phyloP scores from a whole-genome alignment of 2,888 invertebrate species.

The Lithophane ornitopus region DNA sequence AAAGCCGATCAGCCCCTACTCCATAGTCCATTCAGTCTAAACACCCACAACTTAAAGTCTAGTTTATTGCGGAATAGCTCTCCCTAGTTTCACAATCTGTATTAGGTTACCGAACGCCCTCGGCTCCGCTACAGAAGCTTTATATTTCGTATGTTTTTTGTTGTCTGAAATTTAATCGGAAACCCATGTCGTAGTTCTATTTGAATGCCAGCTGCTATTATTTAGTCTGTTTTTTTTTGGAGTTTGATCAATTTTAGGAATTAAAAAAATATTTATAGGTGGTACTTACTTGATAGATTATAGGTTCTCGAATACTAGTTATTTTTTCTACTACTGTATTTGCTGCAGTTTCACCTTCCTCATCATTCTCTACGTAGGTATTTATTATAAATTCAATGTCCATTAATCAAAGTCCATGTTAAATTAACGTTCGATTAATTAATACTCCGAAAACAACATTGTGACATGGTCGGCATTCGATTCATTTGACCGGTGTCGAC shows the following conservation, averaged over 20 bases:
- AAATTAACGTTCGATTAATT: slow-evolving; percentile 49
- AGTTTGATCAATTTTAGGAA: background rate
- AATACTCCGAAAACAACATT: slow-evolving; percentile 50
- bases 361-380: background rate
- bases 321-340: background rate
- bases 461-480: slow-evolving; percentile 51
- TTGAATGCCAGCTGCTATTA: slow-evolving; percentile 49
- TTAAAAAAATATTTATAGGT: background rate
- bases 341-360: background rate
- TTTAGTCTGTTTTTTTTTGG: slow-evolving; percentile 25
- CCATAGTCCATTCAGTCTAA: slow-evolving; percentile 71
- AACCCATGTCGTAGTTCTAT: slow-evolving; percentile 69
- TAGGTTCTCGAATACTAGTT: background rate
- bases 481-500: slow-evolving; percentile 50
- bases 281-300: background rate
- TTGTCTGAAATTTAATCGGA: slow-evolving; percentile 76
- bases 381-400: slow-evolving; percentile 7
- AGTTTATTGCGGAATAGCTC: slow-evolving; percentile 73
- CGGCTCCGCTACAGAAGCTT: slow-evolving; percentile 74
- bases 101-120: slow-evolving; percentile 77
- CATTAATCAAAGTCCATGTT: slow-evolving; percentile 51
- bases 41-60: slow-evolving; percentile 74
- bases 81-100: slow-evolving; percentile 70
- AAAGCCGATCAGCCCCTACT: slow-evolving; percentile 71
- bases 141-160: slow-evolving; percentile 74